Base-by-base conservation (phyloP, 2,113 vertebrate genomes). In the Excalfactoria chinensis region DNA sequence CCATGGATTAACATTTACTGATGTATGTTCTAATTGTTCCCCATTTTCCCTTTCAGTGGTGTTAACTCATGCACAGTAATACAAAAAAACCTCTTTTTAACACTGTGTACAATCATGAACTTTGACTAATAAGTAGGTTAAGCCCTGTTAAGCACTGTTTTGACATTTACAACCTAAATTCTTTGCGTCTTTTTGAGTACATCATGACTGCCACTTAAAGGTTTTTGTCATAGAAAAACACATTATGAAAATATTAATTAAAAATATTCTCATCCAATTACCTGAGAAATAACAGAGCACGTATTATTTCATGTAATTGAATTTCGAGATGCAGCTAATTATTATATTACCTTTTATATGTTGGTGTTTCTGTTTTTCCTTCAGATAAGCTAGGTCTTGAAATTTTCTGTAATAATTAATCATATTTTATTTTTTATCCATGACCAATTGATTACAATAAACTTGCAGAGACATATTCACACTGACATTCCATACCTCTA, bases 401-500 rank as follows among this genome's bases (percentile, higher is more conserved):
- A 89, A 84, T 79, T 94, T 95, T 94, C 96, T 97, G 94, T 90
- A 98, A 97, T 78, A 79, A 88, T 96, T 92, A 94, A 97, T 56
- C 69, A 86, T 71, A 73, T 48, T 93, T 94, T 77, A 58, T 85
- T 96, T 96, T 88, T 93, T 51, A 88, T 84, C 90, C 56, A 75
- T 30, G 49, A 74, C 25, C 67, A 96, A 82, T 46, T 41, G 66
- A 89, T 55, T 64, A 69, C 25, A 75, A 64, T 80, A 66, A 87
- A 68, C 34, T 13, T 87, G 59, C 13, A 84, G 37, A 86, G 83
- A 73, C 56, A 88, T 60, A 82, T 46, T 73, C 73, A 93, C 43
- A 60, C 30, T 79, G 68, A 68, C 66, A 91, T 69, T 83, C 79
- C 37, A 66, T 59, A 56, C 71, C 69, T 48, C 55, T 89, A 18